Evolutionary conservation across 2,113 vertebrate genomes (phyloP).

Genomic region (Oceanites oceanicus): DNA sequence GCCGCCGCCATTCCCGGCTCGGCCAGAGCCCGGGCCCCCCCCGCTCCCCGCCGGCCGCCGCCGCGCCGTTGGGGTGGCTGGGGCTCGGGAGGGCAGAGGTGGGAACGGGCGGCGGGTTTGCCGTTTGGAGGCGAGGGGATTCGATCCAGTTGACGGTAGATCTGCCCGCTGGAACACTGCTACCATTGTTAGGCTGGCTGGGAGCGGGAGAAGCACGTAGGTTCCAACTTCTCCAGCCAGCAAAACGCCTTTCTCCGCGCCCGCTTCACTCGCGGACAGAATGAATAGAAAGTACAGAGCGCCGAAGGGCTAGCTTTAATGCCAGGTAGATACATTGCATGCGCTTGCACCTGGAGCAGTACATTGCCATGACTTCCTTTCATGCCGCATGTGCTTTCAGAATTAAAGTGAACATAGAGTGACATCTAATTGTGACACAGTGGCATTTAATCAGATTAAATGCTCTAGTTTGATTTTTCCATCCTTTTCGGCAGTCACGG

Average conservation of each 20-base stretch:
- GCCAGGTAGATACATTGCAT: neutral
- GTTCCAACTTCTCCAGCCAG: neutral
- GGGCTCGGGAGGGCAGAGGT: neutral
- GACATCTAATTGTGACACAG: conserved; percentile 48
- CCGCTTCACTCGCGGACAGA: neutral
- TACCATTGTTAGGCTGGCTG: conserved; percentile 34
- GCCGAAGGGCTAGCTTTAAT: fast-evolving
- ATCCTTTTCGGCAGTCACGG: neutral
- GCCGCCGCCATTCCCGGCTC: too few species aligned
- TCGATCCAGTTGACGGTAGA: neutral
- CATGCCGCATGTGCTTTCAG: neutral
- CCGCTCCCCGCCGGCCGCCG: neutral
- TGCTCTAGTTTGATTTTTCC: neutral
- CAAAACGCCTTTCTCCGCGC: neutral
- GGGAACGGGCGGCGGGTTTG: neutral
- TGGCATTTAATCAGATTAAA: conserved; percentile 6
- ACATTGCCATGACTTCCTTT: neutral
- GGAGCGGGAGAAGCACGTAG: neutral
- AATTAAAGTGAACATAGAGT: neutral
- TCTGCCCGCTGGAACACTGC: neutral
- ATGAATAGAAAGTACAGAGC: neutral
- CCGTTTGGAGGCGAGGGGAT: neutral
- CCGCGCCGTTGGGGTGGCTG: neutral
- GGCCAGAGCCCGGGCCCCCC: too few species aligned
- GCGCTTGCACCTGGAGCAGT: neutral